These are phyloP conservation scores for Hypocryptadius cinnamomeus DNA, from an alignment of 2,113 vertebrate genomes.

Conservation along the genomic window DNA sequence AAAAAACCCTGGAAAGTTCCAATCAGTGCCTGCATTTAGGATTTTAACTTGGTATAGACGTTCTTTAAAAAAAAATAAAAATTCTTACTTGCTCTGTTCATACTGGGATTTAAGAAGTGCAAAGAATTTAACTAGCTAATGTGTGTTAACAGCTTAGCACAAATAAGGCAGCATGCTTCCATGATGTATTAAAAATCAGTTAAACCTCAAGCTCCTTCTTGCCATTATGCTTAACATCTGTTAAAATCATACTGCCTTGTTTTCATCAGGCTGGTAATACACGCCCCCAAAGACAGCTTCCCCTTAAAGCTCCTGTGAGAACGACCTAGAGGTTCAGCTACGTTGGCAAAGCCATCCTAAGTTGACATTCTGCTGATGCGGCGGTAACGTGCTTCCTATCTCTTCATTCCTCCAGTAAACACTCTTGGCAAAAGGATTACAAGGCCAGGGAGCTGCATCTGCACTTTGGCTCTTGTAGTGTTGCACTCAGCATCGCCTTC, in stretches of 20 bases:
- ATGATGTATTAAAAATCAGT: not conserved
- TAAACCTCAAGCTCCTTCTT: not conserved
- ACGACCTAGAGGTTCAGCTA: not conserved
- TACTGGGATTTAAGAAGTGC: not conserved
- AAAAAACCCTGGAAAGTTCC: not conserved
- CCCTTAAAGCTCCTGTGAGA: not conserved
- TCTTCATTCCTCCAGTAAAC: not conserved
- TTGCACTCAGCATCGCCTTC: not conserved
- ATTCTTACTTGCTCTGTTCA: not conserved
- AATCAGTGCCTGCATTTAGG: not conserved
- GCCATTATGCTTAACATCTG: not conserved
- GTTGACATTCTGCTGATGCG: not conserved
- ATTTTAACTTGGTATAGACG: not conserved
- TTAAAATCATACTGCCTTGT: not conserved
- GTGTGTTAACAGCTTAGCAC: not conserved
- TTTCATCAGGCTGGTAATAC: not conserved
- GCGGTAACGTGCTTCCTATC: not conserved
- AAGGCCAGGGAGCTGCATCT: not conserved
- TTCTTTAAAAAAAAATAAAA: not conserved
- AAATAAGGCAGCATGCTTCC: not conserved
- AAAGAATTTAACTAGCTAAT: not conserved
- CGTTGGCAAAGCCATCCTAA: not conserved
- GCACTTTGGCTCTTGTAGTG: not conserved
- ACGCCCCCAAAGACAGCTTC: not conserved
- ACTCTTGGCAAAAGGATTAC: not conserved